Base-by-base conservation (phyloP, 2,113 vertebrate genomes). In the Rhipidura dahli region DNA sequence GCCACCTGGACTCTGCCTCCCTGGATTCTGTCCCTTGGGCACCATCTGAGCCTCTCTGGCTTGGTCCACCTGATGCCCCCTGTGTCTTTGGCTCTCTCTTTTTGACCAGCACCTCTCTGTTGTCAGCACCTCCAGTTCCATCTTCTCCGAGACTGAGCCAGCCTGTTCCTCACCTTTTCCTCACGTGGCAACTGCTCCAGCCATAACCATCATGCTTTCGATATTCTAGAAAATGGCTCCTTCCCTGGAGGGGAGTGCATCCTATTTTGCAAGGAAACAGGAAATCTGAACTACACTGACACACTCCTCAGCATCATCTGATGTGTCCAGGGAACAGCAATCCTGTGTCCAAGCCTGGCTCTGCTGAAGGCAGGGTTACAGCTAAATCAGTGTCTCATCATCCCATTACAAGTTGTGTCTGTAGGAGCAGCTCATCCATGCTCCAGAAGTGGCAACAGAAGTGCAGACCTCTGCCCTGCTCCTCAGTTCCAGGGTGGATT, bases 301-400 rank as follows among this genome's bases (percentile, higher is more conserved):
- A 60, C 35, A 9, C 15, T 19, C 44, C 31, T 47, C 50, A 68
- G 18, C 28, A 81, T 10, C 47, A 44, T 5, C 21, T 19, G 17
- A 39, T 20, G 10, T 3, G 2, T 57, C 68, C 73, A n/a, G 7
- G 12, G 22, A 76, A 78, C 18, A 0, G 0, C 0, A 0, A 11
- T 33, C 22, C 37, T n/a, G n/a, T 24, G 17, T 37, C 42, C 21
- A 53, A 88, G 31, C 17, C 73, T 0, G 0, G 13, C 31, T 50
- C 64, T 71, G 40, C 65, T 54, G 66, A 6, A 15, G 33, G 27
- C 33, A 79, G 22, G 51, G 33, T n/a, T 64, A 37, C 23, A 72
- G 66, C 56, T 87, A 35, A 79, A 47, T 21, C 28, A 51, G 35
- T 1, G 5, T 27, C 44, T 37, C 2, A 0, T 19, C 47, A 56